Conservation (phyloP, 2,888 invertebrate genomes). For the Deroplatys truncata region DNA sequence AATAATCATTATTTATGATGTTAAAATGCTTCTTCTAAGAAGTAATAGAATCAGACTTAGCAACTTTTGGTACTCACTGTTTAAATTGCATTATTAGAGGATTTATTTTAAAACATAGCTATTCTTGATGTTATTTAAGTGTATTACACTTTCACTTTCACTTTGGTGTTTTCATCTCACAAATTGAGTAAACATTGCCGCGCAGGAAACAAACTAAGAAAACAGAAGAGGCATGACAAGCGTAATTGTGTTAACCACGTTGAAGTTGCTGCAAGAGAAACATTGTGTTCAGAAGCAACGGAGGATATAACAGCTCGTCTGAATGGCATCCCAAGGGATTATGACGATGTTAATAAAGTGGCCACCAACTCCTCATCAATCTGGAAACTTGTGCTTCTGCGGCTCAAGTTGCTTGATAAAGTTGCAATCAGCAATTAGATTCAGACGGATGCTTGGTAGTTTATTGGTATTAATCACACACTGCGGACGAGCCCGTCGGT, state of each 20-base stretch:
- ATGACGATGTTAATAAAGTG: background rate
- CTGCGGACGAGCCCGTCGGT: background rate
- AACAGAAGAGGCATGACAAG: background rate
- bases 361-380: background rate
- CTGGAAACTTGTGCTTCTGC: background rate
- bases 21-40: too few relatives aligned
- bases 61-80: too few relatives aligned
- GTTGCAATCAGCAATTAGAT: background rate
- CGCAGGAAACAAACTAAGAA: background rate
- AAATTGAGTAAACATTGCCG: too few relatives aligned
- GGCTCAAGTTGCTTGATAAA: background rate
- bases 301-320: background rate
- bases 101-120: too few relatives aligned
- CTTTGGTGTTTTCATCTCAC: too few relatives aligned
- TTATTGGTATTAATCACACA: background rate
- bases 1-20: too few relatives aligned
- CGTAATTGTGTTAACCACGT: background rate
- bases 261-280: background rate
- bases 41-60: too few relatives aligned
- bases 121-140: too few relatives aligned
- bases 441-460: background rate
- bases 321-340: background rate
- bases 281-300: background rate
- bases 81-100: too few relatives aligned
- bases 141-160: too few relatives aligned